phyloP scores from a whole-genome alignment of 2,888 invertebrate species.

The Chalcosyrphus nemorum region DNA sequence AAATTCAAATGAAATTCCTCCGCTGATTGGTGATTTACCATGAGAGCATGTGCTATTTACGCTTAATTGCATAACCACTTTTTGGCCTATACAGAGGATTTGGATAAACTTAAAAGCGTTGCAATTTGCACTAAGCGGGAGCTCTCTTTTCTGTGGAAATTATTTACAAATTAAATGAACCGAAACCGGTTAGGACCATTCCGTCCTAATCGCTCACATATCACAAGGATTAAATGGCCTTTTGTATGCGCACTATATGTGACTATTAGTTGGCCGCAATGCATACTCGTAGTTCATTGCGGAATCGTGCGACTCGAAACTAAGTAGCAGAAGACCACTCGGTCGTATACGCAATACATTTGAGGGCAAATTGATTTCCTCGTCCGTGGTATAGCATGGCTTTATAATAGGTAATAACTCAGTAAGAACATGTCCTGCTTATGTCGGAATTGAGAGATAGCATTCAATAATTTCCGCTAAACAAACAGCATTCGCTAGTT shows the following conservation, averaged over 20 bases:
- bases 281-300: background rate
- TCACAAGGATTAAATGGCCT: background rate
- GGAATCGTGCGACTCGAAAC: background rate
- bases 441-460: constrained; percentile 40
- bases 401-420: constrained; percentile 49
- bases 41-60: constrained; percentile 36
- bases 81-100: constrained; percentile 27
- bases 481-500: constrained; percentile 44
- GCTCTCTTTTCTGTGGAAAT: constrained; percentile 10
- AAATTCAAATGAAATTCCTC: constrained; percentile 34
- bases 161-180: constrained; percentile 50
- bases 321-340: constrained; percentile 17
- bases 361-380: constrained; percentile 39
- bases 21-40: constrained; percentile 42
- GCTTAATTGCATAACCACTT: constrained; percentile 44
- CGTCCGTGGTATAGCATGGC: constrained; percentile 25
- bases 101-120: constrained; percentile 3
- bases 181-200: background rate
- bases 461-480: constrained; percentile 64
- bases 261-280: constrained; percentile 21
- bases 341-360: constrained; percentile 39
- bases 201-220: background rate
- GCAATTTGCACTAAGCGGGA: constrained; percentile 39
- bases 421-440: constrained; percentile 17
- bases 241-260: no score